Evolutionary conservation across 2,797 vertebrate genomes (phyloP).

Genomic region (Numenius phaeopus): DNA sequence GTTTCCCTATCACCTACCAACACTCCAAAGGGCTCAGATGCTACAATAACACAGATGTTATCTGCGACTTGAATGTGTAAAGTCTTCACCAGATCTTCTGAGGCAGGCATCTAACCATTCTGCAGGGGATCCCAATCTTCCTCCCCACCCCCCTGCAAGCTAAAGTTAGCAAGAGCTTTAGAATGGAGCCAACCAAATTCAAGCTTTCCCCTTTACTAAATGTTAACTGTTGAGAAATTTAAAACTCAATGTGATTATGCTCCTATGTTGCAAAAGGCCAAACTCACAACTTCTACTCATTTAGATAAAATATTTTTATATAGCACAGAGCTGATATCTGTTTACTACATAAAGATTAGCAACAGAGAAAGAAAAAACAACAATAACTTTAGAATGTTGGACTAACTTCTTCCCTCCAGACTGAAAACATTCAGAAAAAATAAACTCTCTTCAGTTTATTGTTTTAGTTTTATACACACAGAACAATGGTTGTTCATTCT

Average conservation of each 20-base stretch:
- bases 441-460: conserved; percentile 9
- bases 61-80: accelerated
- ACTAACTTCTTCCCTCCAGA: conserved; percentile 9
- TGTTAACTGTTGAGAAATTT: neutral
- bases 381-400: neutral
- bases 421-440: conserved; percentile 43
- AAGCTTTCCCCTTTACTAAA: neutral
- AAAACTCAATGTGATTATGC: neutral
- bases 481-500: conserved; percentile 19
- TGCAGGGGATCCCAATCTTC: neutral
- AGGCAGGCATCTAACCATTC: neutral
- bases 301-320: neutral
- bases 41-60: neutral
- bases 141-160: accelerated
- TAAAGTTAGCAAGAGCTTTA: neutral
- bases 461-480: neutral
- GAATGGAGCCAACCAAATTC: neutral
- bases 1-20: neutral
- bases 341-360: conserved; percentile 3
- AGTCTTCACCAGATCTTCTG: neutral
- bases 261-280: neutral
- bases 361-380: conserved; percentile 2
- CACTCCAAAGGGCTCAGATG: neutral
- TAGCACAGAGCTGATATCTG: neutral
- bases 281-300: neutral